Base-by-base conservation (phyloP, 2,888 invertebrate genomes). In the Agrochola macilenta region DNA sequence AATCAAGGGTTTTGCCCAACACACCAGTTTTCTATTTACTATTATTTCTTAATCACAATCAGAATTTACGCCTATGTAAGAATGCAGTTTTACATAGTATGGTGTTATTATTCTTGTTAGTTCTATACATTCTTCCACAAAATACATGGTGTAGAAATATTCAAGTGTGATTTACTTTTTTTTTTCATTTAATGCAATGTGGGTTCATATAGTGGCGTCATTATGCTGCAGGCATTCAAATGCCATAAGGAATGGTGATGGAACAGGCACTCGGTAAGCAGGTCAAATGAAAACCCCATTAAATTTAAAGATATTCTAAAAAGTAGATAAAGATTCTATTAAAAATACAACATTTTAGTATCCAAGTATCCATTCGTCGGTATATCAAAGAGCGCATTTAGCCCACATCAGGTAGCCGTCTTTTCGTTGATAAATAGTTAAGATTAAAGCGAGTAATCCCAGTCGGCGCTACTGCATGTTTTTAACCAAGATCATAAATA, bases 401-500 rank as follows among this genome's bases (percentile, higher is more conserved):
- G 65, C 74, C 73, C 66, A 81, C 78, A 82, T 80, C 85, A 82
- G 83, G 87, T 83, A 87, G 81, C 77, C 69, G 84, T 82, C 79
- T 76, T 86, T 85, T 74, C 66, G 76, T 77, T 77, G 76, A 81
- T 81, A 83, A 87, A 83, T 88, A 82, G 78, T 78, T 69, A 52
- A 88, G 88, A 87, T 87, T 63, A 87, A 74, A 79, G 70, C 77
- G 69, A 73, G 66, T 74, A 39, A 69, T 58, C 26, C 23, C 49
- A 72, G 76, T 54, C 76, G 54, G 49, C 70, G 82, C 68, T 61
- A 74, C 78, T 81, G 69, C 71, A 69, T 88, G 84, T 82, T 79
- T 81, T 82, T 65, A 79, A 84, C 82, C 66, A 74, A 82, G 73
- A 86, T 84, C 88, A 88, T 88, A 88, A 88, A 87, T 88, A 88